phyloP scores from a whole-genome alignment of 2,888 invertebrate species.

The Ectemnius cavifrons region DNA sequence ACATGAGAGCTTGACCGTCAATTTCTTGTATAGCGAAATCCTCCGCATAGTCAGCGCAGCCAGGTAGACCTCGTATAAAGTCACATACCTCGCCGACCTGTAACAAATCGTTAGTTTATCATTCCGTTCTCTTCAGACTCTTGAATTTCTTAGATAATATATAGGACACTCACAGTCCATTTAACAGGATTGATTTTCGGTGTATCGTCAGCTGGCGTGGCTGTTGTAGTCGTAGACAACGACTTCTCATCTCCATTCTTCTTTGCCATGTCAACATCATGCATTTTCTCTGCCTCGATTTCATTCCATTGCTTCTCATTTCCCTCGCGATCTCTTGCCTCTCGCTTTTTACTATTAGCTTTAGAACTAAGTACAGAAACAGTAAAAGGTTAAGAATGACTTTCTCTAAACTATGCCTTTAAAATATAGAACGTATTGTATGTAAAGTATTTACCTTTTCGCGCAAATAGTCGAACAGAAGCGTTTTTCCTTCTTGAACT shows the following conservation, averaged over 20 bases:
- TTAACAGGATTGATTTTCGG: conserved; percentile 82
- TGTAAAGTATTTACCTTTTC: conserved; percentile 79
- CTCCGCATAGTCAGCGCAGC: conserved; percentile 95
- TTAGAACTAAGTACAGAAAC: conserved; percentile 22
- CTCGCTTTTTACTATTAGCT: conserved; percentile 70
- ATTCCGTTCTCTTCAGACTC: background rate
- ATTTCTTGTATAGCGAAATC: conserved; percentile 97
- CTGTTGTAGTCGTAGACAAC: conserved; percentile 57
- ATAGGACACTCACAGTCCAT: conserved; percentile 80
- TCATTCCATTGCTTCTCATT: conserved; percentile 74
- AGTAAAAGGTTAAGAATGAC: background rate
- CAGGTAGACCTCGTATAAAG: conserved; percentile 92
- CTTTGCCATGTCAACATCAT: conserved; percentile 65
- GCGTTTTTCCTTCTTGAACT: conserved; percentile 86
- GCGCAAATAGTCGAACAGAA: conserved; percentile 88
- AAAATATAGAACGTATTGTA: background rate
- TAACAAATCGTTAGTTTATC: conserved; percentile 27
- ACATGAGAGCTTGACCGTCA: conserved; percentile 95
- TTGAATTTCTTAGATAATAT: background rate
- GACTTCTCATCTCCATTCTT: conserved; percentile 78
- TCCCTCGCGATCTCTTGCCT: conserved; percentile 67
- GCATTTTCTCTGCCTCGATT: conserved; percentile 72
- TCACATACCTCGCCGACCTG: conserved; percentile 93
- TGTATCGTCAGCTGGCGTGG: conserved; percentile 68
- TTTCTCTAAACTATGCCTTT: too few species aligned